phyloP scores from a whole-genome alignment of 2,113 vertebrate genomes.

The Symphodus melops region DNA sequence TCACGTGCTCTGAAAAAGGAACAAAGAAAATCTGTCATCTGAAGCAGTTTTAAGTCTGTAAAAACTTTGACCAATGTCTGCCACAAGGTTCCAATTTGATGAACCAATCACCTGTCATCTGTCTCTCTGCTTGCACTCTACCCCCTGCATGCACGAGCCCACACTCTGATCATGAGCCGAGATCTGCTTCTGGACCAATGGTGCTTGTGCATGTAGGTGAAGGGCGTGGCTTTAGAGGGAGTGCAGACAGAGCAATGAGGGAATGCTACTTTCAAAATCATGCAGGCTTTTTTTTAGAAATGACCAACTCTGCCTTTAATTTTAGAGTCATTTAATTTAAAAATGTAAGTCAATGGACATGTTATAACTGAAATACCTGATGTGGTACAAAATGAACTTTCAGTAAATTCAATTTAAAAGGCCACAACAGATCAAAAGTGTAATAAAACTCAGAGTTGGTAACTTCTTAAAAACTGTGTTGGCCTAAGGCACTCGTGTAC shows the following conservation, averaged over 20 bases:
- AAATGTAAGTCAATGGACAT: neutral
- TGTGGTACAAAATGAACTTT: slow-evolving; percentile 24
- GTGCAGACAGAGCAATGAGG: too few relatives aligned
- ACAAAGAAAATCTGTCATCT: neutral
- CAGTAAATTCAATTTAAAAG: slow-evolving; percentile 15
- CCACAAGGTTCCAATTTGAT: too few relatives aligned
- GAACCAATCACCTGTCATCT: too few relatives aligned
- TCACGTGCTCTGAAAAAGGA: neutral
- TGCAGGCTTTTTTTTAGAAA: neutral
- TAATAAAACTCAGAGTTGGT: slow-evolving; percentile 21
- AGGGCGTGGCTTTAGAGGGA: too few relatives aligned
- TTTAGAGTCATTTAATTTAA: neutral
- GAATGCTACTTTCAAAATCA: too few relatives aligned
- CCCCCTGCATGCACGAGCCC: too few relatives aligned
- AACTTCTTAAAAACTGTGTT: slow-evolving; percentile 3
- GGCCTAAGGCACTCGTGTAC: slow-evolving; percentile 4
- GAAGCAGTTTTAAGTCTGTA: too few relatives aligned
- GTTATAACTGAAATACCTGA: slow-evolving; percentile 8
- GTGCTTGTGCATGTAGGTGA: too few relatives aligned
- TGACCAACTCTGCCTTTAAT: neutral
- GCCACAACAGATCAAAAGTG: neutral
- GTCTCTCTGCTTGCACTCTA: too few relatives aligned
- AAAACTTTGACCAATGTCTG: too few relatives aligned
- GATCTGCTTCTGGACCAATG: too few relatives aligned
- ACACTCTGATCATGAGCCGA: too few relatives aligned